Percentiles rank a stretch among this genome's conserved stretches.
These are phyloP conservation scores for Reticulitermes lucifugus DNA, from an alignment of 2,888 invertebrate species.

Conservation along the genomic window DNA sequence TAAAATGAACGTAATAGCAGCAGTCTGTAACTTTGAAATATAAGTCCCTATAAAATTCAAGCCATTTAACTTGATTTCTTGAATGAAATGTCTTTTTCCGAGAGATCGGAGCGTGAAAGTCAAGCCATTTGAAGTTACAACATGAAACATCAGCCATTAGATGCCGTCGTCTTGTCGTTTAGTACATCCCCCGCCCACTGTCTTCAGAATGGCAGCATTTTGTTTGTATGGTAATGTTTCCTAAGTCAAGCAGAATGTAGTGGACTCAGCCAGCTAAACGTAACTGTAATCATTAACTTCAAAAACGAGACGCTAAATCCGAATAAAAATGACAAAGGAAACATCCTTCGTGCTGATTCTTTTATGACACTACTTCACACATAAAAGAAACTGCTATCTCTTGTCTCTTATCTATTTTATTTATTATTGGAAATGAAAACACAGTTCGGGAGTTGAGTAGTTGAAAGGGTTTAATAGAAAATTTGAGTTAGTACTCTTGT, in stretches of 20 bases:
- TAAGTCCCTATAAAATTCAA: slow-evolving; percentile 30
- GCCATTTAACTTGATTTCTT: slow-evolving; percentile 38
- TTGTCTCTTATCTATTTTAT: not conserved
- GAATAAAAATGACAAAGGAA: slow-evolving; percentile 12
- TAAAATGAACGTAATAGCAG: not conserved
- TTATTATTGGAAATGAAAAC: not conserved
- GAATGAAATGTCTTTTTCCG: slow-evolving; percentile 32
- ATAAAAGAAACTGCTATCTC: not conserved
- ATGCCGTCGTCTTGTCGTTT: not conserved
- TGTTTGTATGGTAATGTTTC: slow-evolving; percentile 35
- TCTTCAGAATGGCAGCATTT: slow-evolving; percentile 1
- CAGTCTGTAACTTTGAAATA: not conserved
- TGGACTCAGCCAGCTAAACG: slow-evolving; percentile 9
- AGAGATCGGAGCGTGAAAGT: slow-evolving; percentile 35
- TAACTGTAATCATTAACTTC: slow-evolving; percentile 35
- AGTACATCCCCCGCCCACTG: slow-evolving; percentile 10
- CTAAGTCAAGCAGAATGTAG: slow-evolving; percentile 14
- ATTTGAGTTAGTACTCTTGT: too few relatives aligned
- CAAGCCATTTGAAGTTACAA: slow-evolving; percentile 35
- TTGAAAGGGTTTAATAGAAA: not conserved
- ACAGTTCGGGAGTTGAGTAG: not conserved
- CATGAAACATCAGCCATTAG: slow-evolving; percentile 39
- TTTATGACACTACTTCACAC: not conserved
- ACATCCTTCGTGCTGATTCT: slow-evolving; percentile 10
- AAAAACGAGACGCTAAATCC: not conserved